Evolutionary conservation across 2,113 vertebrate species (phyloP).

Genomic region (Anguilla rostrata): DNA sequence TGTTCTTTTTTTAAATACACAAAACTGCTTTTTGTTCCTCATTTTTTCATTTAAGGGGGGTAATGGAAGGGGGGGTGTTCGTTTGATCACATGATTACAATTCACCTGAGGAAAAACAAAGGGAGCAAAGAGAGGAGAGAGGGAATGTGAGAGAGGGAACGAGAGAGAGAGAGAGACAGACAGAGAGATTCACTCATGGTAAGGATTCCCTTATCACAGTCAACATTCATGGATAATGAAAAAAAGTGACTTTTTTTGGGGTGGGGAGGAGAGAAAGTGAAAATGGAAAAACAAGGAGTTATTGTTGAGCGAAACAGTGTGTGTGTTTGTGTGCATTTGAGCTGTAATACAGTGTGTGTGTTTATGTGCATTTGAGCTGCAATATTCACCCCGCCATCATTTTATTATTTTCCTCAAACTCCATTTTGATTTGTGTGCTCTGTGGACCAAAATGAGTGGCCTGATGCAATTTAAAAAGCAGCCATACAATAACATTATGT

Average conservation of each 20-base stretch:
- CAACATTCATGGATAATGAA: conserved; percentile 81
- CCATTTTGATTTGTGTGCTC: conserved; percentile 49
- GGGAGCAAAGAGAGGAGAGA: conserved; percentile 59
- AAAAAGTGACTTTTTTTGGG: conserved; percentile 72
- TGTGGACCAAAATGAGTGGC: conserved; percentile 37
- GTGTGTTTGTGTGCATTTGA: conserved; percentile 56
- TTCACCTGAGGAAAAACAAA: conserved; percentile 78
- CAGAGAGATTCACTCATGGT: conserved; percentile 63
- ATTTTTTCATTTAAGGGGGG: conserved; percentile 70
- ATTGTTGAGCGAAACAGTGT: conserved; percentile 67
- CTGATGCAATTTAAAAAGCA: conserved; percentile 40
- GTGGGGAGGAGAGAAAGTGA: conserved; percentile 54
- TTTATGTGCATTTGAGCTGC: not conserved
- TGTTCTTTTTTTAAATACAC: conserved; percentile 61
- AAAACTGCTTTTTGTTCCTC: conserved; percentile 72
- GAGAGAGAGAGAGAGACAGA: conserved; percentile 60
- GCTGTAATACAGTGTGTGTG: not conserved
- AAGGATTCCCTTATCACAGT: conserved; percentile 83
- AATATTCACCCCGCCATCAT: conserved; percentile 39
- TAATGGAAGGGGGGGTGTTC: conserved; percentile 72
- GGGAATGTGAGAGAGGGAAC: conserved; percentile 25
- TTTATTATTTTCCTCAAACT: conserved; percentile 37
- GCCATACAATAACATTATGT: not conserved
- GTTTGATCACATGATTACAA: conserved; percentile 73
- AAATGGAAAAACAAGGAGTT: conserved; percentile 61